These are phyloP conservation scores for Mallateleia sp. DNA, from an alignment of 2,888 invertebrate genomes.

Conservation along the genomic window DNA sequence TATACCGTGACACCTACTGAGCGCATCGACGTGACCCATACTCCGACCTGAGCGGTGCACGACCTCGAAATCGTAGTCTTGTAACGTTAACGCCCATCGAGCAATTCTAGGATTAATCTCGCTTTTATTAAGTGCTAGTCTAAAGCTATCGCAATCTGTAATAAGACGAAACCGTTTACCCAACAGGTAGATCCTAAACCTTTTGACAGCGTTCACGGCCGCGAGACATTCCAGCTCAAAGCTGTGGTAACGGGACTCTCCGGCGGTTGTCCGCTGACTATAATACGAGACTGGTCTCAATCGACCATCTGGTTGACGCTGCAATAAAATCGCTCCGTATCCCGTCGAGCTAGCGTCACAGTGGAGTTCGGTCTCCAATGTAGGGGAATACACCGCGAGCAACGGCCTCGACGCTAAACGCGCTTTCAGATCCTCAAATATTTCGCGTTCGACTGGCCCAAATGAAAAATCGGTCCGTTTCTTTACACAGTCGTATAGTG, in stretches of 20 bases:
- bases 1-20: slow-evolving; percentile 31
- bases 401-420: slow-evolving; percentile 52
- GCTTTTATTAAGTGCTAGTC: slow-evolving; percentile 80
- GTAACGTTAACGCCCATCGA: slow-evolving; percentile 80
- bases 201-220: slow-evolving; percentile 74
- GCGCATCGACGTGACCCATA: slow-evolving; percentile 76
- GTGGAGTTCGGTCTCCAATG: slow-evolving; percentile 84
- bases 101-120: slow-evolving; percentile 82
- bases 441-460: slow-evolving; percentile 51
- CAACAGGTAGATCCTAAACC: slow-evolving; percentile 80
- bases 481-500: slow-evolving; percentile 12
- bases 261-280: slow-evolving; percentile 81
- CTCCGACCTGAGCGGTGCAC: slow-evolving; percentile 64
- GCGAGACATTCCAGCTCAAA: slow-evolving; percentile 84
- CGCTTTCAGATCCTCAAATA: slow-evolving; percentile 57
- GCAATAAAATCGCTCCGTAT: slow-evolving; percentile 84
- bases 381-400: slow-evolving; percentile 69
- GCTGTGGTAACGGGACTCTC: slow-evolving; percentile 83
- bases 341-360: slow-evolving; percentile 84
- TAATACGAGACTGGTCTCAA: slow-evolving; percentile 82
- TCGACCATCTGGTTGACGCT: slow-evolving; percentile 78
- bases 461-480: slow-evolving; percentile 66
- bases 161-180: slow-evolving; percentile 82
- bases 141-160: slow-evolving; percentile 83
- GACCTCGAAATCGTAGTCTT: slow-evolving; percentile 74